Percentiles rank a stretch among this genome's conserved stretches.
These are phyloP conservation scores for Echeneis naucrates DNA, from an alignment of 2,797 vertebrate species.

Conservation along the genomic window DNA sequence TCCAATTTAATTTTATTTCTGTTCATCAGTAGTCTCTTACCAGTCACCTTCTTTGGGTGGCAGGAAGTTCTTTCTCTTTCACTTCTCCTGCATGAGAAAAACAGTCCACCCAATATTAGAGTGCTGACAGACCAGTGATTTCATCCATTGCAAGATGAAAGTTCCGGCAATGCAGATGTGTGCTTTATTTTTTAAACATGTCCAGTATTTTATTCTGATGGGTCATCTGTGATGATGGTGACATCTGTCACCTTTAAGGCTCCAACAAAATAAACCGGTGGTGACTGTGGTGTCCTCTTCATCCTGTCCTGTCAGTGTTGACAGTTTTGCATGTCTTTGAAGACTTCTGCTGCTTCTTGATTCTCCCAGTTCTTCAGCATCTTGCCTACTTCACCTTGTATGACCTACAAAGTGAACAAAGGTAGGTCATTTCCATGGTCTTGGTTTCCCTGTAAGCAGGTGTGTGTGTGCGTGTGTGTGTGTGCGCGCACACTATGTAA, in stretches of 20 bases:
- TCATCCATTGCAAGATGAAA: background rate
- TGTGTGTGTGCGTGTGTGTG: background rate
- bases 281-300: slow-evolving; percentile 34
- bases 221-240: background rate
- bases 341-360: background rate
- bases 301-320: background rate
- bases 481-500: background rate
- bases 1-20: background rate
- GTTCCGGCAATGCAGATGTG: background rate
- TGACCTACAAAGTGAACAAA: background rate
- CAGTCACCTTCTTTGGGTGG: slow-evolving; percentile 2
- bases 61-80: background rate
- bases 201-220: background rate
- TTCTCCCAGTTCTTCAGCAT: background rate
- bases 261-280: slow-evolving; percentile 17
- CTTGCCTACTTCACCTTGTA: background rate
- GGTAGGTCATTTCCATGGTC: background rate
- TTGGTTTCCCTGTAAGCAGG: background rate
- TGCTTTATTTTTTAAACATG: background rate
- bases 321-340: background rate
- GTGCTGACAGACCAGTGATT: slow-evolving; percentile 2
- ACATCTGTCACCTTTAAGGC: slow-evolving; percentile 4
- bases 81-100: background rate
- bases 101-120: background rate
- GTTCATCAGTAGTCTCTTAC: background rate